phyloP scores from a whole-genome alignment of 2,888 invertebrate species.

The Parnassius orleans region DNA sequence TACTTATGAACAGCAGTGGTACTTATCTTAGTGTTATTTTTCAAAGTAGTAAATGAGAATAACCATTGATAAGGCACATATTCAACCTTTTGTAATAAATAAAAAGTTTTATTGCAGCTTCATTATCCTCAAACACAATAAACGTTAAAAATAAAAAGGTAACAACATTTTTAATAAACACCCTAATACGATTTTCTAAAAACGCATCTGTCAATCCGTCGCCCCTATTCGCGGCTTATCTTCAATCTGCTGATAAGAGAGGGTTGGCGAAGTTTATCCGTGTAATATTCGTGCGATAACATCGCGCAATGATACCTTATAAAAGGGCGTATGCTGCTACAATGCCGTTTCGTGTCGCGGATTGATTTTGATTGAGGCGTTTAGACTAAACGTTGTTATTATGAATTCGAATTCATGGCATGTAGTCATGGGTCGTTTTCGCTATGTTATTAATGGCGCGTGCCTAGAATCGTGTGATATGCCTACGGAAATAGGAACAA shows the following conservation, averaged over 20 bases:
- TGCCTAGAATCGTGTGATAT: conserved; percentile 24
- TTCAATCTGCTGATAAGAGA: conserved; percentile 31
- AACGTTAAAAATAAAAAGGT: conserved; percentile 2
- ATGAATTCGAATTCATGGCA: conserved; percentile 22
- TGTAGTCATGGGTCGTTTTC: conserved; percentile 22
- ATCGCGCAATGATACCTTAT: conserved; percentile 29
- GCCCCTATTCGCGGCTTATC: conserved; percentile 32
- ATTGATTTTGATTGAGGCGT: conserved; percentile 29
- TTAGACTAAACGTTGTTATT: conserved; percentile 32
- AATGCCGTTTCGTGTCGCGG: conserved; percentile 16
- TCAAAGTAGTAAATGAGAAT: no score
- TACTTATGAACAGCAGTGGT: no score
- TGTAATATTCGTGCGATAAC: conserved; percentile 33
- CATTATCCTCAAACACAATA: no score
- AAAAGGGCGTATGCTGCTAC: conserved; percentile 11
- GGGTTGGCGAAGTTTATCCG: conserved; percentile 30
- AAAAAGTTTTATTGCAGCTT: no score
- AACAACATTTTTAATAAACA: conserved; percentile 24
- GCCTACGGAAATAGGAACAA: conserved; percentile 26
- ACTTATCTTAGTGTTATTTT: no score
- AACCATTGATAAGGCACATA: no score
- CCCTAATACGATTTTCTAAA: conserved; percentile 30
- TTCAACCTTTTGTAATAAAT: no score
- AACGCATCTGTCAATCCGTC: conserved; percentile 43
- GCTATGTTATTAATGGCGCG: conserved; percentile 29